A percentile compares a stretch with the other conserved stretches of the same genome.
Conservation (phyloP, 2,888 invertebrate genomes). For the Agonopterix arenella region DNA sequence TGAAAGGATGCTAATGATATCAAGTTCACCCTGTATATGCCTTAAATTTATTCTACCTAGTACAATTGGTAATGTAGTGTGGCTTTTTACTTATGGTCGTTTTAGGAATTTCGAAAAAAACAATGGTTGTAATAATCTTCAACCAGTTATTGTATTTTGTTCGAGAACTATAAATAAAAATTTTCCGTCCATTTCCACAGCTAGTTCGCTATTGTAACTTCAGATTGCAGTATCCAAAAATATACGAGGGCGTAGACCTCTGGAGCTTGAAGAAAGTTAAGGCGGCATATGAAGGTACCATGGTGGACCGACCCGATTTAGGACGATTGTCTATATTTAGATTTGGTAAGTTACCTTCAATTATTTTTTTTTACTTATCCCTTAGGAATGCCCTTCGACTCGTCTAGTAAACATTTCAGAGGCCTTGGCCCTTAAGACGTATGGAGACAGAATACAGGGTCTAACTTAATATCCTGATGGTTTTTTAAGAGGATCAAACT, state of each 20-base stretch:
- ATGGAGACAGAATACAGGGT: no score
- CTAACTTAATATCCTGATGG: no score
- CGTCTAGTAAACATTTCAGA: not conserved
- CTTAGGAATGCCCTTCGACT: no score
- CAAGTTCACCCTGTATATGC: no score
- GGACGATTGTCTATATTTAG: conserved; percentile 53
- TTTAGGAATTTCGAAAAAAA: no score
- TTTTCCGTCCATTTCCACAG: conserved; percentile 26
- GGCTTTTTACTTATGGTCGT: no score
- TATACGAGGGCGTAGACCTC: conserved; percentile 57
- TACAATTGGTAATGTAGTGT: no score
- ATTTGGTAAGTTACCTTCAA: conserved; percentile 41
- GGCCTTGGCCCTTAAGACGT: not conserved
- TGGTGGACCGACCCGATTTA: conserved; percentile 48
- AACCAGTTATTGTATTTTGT: no score
- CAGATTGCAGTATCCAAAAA: conserved; percentile 40
- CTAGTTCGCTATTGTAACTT: conserved; percentile 57
- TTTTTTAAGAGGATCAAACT: no score
- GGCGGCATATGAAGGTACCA: conserved; percentile 45
- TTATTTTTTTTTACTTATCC: not conserved
- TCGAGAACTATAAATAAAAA: not conserved
- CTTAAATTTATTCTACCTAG: no score
- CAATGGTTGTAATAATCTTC: no score
- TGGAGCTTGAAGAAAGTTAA: conserved; percentile 49
- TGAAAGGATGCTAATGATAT: no score